Evolutionary conservation across 2,113 vertebrate genomes (phyloP).

Genomic region (Saguinus midas): DNA sequence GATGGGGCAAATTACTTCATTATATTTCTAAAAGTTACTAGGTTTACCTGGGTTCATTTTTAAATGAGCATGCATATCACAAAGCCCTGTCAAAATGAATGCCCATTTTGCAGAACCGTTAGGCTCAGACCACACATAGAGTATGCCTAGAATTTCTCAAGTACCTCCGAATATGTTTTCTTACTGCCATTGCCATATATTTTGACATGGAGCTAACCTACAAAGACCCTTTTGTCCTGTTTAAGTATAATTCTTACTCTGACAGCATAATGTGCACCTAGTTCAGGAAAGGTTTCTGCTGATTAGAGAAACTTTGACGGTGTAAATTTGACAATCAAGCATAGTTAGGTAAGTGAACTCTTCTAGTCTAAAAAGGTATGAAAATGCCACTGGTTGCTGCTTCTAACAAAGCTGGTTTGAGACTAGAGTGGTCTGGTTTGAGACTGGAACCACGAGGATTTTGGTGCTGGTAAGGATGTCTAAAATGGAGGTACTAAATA

Average conservation of each 20-base stretch:
- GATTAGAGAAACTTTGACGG: background rate
- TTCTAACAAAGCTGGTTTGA: constrained; percentile 35
- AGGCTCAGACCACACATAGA: background rate
- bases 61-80: background rate
- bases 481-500: background rate
- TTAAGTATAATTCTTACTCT: background rate
- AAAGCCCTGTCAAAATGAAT: background rate
- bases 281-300: background rate
- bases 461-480: background rate
- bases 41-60: constrained; percentile 29
- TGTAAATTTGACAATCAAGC: background rate
- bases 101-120: background rate
- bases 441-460: constrained; percentile 32
- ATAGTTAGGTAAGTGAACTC: background rate
- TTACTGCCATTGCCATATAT: background rate
- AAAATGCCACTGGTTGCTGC: constrained; percentile 11
- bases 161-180: constrained; percentile 15
- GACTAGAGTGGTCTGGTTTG: constrained; percentile 18
- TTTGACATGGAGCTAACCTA: background rate
- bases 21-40: background rate
- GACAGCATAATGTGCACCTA: background rate
- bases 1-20: background rate
- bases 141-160: background rate
- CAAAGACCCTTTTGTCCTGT: background rate
- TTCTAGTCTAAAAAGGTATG: constrained; percentile 21